A percentile compares a stretch with the other conserved stretches of the same genome.
These are phyloP conservation scores for Ornithoptera alexandrae DNA, from an alignment of 2,888 invertebrate genomes.

Conservation along the genomic window DNA sequence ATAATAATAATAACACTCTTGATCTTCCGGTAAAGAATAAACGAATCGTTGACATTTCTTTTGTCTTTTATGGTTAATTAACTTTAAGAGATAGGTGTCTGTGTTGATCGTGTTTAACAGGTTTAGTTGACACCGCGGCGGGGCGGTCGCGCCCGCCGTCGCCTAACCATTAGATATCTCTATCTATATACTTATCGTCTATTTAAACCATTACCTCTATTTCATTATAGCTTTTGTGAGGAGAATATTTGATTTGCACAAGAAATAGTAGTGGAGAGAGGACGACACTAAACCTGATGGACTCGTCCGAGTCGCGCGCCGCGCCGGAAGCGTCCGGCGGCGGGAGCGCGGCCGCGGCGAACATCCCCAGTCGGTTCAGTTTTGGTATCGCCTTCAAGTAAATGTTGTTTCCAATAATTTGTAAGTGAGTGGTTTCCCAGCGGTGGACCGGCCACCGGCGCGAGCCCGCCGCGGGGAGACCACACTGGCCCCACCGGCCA, in stretches of 20 bases:
- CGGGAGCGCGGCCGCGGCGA: background rate
- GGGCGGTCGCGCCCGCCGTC: slow-evolving; percentile 31
- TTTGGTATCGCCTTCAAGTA: slow-evolving; percentile 67
- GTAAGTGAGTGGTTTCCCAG: slow-evolving; percentile 61
- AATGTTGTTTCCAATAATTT: slow-evolving; percentile 79
- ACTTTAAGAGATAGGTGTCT: slow-evolving; percentile 75
- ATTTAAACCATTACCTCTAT: slow-evolving; percentile 76
- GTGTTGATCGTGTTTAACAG: slow-evolving; percentile 73
- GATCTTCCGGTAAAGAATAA: slow-evolving; percentile 71
- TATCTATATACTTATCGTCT: slow-evolving; percentile 78
- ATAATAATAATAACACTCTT: slow-evolving; percentile 55
- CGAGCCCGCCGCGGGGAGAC: slow-evolving; percentile 13
- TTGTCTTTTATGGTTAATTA: slow-evolving; percentile 75
- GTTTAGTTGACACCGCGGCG: slow-evolving; percentile 70
- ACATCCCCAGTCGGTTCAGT: slow-evolving; percentile 41
- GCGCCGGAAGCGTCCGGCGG: too few species aligned
- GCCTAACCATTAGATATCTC: slow-evolving; percentile 71
- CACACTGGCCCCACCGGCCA: slow-evolving; percentile 26
- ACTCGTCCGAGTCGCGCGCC: background rate
- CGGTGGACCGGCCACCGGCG: slow-evolving; percentile 9
- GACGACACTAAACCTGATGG: slow-evolving; percentile 53
- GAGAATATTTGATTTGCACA: slow-evolving; percentile 71
- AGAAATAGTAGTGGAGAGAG: slow-evolving; percentile 71
- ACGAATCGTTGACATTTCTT: slow-evolving; percentile 72
- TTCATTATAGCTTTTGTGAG: slow-evolving; percentile 75